Evolutionary conservation across 2,888 invertebrate species (phyloP).

Genomic region (Torymus texanus): DNA sequence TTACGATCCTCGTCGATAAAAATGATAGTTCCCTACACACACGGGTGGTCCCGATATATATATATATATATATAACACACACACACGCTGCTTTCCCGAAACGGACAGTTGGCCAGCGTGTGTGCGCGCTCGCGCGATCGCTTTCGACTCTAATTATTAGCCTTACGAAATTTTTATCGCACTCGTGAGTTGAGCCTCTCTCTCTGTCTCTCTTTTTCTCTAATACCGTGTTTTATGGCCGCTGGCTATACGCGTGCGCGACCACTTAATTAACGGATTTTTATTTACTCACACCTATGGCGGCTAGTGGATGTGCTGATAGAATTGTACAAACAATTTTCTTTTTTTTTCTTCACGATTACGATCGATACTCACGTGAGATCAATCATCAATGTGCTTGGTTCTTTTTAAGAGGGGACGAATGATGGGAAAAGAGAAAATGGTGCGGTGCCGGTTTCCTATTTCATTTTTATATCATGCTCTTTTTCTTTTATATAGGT

Average conservation of each 20-base stretch:
- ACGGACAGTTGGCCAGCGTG: conserved; percentile 45
- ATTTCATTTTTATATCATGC: too few species aligned
- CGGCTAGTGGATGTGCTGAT: background rate
- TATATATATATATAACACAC: too few species aligned
- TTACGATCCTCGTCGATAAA: conserved; percentile 42
- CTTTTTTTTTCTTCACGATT: conserved; percentile 9
- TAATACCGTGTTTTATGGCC: background rate
- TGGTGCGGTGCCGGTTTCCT: too few species aligned
- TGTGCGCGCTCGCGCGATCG: conserved; percentile 3
- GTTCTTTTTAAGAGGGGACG: background rate
- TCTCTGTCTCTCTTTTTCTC: too few species aligned
- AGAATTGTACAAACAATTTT: conserved; percentile 35
- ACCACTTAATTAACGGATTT: conserved; percentile 26
- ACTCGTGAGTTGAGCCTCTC: background rate
- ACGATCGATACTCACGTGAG: background rate
- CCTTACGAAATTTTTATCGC: conserved; percentile 44
- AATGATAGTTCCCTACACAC: conserved; percentile 28
- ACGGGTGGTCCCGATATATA: conserved; percentile 39
- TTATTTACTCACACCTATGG: conserved; percentile 38
- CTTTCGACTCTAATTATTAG: conserved; percentile 44
- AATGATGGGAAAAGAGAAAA: too few species aligned
- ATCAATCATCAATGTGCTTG: too few species aligned
- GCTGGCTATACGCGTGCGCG: background rate
- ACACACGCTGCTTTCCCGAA: background rate
- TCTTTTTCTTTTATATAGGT: too few species aligned